Base-by-base conservation (phyloP, 1,140 invertebrate genomes). In the Scaptomyza montana region DNA sequence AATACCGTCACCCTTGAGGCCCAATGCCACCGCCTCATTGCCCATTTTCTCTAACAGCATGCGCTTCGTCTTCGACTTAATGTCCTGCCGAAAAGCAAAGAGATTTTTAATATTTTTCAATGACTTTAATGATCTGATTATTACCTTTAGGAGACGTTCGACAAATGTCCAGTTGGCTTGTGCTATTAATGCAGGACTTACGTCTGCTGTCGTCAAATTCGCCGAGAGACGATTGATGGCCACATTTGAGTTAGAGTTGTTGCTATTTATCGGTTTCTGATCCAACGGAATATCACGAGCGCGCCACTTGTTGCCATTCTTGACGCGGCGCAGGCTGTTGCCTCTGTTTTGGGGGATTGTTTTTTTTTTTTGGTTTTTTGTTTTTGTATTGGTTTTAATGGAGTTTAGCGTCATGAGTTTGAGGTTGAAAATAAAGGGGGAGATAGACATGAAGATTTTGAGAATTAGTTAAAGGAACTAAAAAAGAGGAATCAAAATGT, bases 101-200 rank as follows among this genome's bases (percentile, higher is more conserved):
- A 30, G n/a, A 45, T 36, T 56, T 21, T 16, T 25, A 36, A 13
- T 6, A 25, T 21, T 5, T 12, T 5, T 33, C 30, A 33, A 43
- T 0, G 12, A 4, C 19, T 12, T n/a, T 43, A 39, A 4, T 8
- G 5, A 5, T 49, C 10, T 1, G 10, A 6, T 13, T 19, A 13
- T 56, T 93, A 98, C 97, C 94, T 98, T 98, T 12, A 99, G 93
- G 71, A 99, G 93, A 89, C 98, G 98, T 90, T 99, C 98, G 16
- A 99, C 98, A 93, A 99, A 99, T 45, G 97, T 98, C 96, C 98
- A 98, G 93, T 99, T 99, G 12, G 97, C 97, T 92, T 99, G 98
- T n/a, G 97, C 98, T 78, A 98, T 96, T n/a, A 97, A 93, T 5
- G 97, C 90, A 3, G 91, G 91, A 81, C 91, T 92, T 21, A 92